A percentile compares a stretch with the other conserved stretches of the same genome.
Conservation (phyloP, 2,113 vertebrate species). For the Oreochromis spilurus region DNA sequence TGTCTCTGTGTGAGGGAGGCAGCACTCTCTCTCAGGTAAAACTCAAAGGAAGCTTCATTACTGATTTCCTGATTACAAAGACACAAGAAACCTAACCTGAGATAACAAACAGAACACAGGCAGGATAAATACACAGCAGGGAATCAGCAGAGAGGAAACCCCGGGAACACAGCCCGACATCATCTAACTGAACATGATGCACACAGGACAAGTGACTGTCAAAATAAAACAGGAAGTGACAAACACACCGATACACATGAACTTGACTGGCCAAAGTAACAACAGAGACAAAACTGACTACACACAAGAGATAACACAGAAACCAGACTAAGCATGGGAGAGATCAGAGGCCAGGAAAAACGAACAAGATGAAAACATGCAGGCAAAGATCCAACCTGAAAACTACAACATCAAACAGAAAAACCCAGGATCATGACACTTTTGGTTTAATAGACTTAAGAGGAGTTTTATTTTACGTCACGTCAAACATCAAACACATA, state of each 20-base stretch:
- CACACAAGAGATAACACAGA: background rate
- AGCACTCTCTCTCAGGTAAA: background rate
- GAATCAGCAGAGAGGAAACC: too few relatives aligned
- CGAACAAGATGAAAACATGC: background rate
- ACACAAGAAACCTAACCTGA: background rate
- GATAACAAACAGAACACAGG: background rate
- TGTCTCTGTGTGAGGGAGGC: background rate
- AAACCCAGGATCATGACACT: background rate
- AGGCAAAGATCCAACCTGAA: background rate
- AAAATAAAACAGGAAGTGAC: background rate
- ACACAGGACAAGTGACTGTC: background rate
- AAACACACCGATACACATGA: background rate
- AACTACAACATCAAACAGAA: fast-evolving
- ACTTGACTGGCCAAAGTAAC: background rate
- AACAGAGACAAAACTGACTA: background rate
- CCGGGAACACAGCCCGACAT: too few relatives aligned
- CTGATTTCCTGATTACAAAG: background rate
- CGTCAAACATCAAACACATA: background rate
- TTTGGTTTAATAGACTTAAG: background rate
- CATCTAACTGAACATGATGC: background rate
- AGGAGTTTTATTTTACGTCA: fast-evolving
- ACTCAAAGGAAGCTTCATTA: background rate
- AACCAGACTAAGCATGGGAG: background rate
- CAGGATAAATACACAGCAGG: too few relatives aligned
- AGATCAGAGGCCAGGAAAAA: background rate